Percentiles rank a stretch among this genome's conserved stretches.
Evolutionary conservation across 2,797 vertebrate genomes (phyloP).

Genomic region (Protosalanx chinensis): DNA sequence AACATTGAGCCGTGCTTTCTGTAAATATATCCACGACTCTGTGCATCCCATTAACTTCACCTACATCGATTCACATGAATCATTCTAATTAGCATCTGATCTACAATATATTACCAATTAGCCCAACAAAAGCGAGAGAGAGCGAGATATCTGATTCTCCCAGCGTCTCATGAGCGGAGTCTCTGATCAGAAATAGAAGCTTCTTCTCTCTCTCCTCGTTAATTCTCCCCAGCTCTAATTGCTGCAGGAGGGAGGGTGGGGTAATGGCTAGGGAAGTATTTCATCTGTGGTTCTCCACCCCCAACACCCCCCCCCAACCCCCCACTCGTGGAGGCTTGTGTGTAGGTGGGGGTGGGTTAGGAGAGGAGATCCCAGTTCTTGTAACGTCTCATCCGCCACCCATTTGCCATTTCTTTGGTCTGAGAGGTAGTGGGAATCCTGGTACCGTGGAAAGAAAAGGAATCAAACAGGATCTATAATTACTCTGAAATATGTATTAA

Average conservation of each 20-base stretch:
- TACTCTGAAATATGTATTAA: too few species aligned
- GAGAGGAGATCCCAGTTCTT: slow-evolving; percentile 64
- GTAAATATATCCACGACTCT: background rate
- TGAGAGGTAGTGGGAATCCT: too few species aligned
- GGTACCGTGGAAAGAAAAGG: too few species aligned
- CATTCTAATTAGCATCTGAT: background rate
- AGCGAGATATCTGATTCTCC: background rate
- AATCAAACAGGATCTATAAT: too few species aligned
- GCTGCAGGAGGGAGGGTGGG: slow-evolving; percentile 53
- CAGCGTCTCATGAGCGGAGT: slow-evolving; percentile 46
- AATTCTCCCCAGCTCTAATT: slow-evolving; percentile 72
- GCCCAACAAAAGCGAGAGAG: background rate
- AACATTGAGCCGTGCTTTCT: background rate
- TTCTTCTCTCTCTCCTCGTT: slow-evolving; percentile 69
- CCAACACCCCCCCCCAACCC: too few species aligned
- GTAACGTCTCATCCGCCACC: slow-evolving; percentile 71
- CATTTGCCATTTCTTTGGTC: background rate
- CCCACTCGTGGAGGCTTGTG: background rate
- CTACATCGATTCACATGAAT: background rate
- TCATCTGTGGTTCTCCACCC: background rate
- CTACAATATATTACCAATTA: background rate
- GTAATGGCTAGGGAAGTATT: background rate
- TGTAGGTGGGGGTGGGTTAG: slow-evolving; percentile 37
- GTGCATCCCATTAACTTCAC: background rate
- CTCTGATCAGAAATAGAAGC: slow-evolving; percentile 66